A percentile compares a stretch with the other conserved stretches of the same genome.
phyloP scores from a whole-genome alignment of 2,113 vertebrate species.

The Buteo buteo region DNA sequence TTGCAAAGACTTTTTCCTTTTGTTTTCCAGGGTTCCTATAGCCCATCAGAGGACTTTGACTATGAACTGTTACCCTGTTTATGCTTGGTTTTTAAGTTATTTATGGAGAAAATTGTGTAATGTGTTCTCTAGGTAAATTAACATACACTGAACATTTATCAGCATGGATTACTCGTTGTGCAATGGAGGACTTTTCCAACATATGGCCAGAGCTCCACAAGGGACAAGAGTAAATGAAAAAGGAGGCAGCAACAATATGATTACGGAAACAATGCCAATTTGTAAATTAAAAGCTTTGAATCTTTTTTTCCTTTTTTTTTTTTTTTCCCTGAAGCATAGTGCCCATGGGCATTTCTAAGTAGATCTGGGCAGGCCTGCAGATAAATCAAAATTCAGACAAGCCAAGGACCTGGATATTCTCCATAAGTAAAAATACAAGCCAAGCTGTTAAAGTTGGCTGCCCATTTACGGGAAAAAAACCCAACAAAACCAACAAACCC shows the following conservation, averaged over 20 bases:
- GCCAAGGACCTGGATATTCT: not conserved
- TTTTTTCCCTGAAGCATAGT: not conserved
- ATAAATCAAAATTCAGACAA: constrained; percentile 1
- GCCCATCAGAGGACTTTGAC: not conserved
- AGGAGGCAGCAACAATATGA: not conserved
- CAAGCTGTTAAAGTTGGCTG: not conserved
- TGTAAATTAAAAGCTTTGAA: constrained; percentile 3
- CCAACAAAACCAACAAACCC: no score
- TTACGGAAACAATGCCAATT: not conserved
- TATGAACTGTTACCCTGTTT: not conserved
- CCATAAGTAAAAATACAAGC: not conserved
- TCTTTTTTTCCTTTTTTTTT: not conserved
- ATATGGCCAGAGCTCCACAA: not conserved
- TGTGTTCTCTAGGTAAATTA: not conserved
- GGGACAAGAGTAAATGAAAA: not conserved
- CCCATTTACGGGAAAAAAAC: not conserved
- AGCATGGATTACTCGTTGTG: not conserved
- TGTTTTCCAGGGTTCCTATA: not conserved
- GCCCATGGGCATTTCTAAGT: not conserved
- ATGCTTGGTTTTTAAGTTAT: not conserved
- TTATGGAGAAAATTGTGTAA: not conserved
- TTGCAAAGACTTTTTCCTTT: not conserved
- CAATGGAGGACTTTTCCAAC: not conserved
- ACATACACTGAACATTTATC: not conserved
- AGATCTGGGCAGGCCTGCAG: not conserved